Evolutionary conservation across 2,888 invertebrate genomes (phyloP), one percentile per base, ranked within the genome.

Genomic region (Plusia festucae): DNA sequence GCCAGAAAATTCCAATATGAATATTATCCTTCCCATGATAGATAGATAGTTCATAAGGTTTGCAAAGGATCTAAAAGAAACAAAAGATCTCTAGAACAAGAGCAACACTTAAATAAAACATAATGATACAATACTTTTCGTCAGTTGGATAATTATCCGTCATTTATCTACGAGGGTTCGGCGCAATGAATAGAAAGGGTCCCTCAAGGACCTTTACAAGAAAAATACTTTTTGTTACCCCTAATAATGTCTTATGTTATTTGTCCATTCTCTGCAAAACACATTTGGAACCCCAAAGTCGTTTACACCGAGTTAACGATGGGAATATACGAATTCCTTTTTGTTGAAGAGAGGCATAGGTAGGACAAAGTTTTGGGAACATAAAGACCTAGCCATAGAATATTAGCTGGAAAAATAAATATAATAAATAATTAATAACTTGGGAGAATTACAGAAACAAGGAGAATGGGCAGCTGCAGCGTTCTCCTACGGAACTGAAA

Each of bases 181-280:
- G 30, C 24, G 27, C 53, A 60, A 30, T 22, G 1, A 16, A 16
- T 20, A 11, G 27, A 51, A 58, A 60, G 46, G n/a, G 13, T 69
- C 79, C 63, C 76, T 57, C 8, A 53, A 65, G 71, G 46, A 60
- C 49, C 52, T 56, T 78, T 63, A 59, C 53, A 8, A 27, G 24
- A 68, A 65, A 71, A 78, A 69, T 60, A 63, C 59, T 46, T 44
- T 40, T 60, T 52, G 40, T 58, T 22, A 22, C 11, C 44, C 46
- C 56, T 75, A 64, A 75, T 75, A 69, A 75, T 51, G 53, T 32
- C 78, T 77, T 69, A 78, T 66, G 60, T 72, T 62, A 68, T 78
- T 69, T 64, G 52, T 60, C 59, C 78, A 65, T 63, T 78, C 61
- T 62, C 27, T 46, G 52, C 46, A 22, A 44, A 68, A 68, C 58